Evolutionary conservation across 2,888 invertebrate genomes (phyloP), one percentile per base, ranked within the genome.

Genomic region (Ormyrus rosae): DNA sequence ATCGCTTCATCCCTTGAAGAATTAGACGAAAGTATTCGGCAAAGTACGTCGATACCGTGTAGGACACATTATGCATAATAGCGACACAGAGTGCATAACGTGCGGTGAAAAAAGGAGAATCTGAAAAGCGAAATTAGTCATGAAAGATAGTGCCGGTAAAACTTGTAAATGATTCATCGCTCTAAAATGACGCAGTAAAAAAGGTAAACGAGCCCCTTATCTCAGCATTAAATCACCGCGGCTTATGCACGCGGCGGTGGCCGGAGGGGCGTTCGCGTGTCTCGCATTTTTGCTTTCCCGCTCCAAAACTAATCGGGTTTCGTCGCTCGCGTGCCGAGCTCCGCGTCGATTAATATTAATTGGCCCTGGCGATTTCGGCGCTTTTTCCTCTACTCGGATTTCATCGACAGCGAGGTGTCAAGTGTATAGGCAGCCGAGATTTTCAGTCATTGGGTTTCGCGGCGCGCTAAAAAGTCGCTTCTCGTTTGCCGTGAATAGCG

Each of bases 401-500:
- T 34, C 34, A 34, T 34, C 34, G 34, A 34, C 34, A 34, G 34
- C 34, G 34, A 34, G 34, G 34, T 34, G 34, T 34, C 34, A 34
- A 34, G 34, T 34, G 34, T 34, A 4, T 34, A 4, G 34, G 34
- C 34, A 6, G 19, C 7, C 34, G 34, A 61, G 60, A 5, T 11
- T 19, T 64, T 55, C 67, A 60, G 34, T 34, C 34, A 67, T 64
- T 53, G 46, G 63, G 9, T 50, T 70, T 73, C 51, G 7, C 34
- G 46, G 34, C 9, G 46, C 60, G 34, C 48, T 65, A 67, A 48
- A 53, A 34, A 50, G 50, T 3, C 34, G 55, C 8, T 13, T 6
- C 61, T 48, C 46, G 60, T 75, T 8, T 58, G 71, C 58, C 48
- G 10, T 46, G 78, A 89, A 89, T 89, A 87, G 82, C 84, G 84